A percentile compares a stretch with the other conserved stretches of the same genome.
These are phyloP conservation scores for Chaetogeoica ovagalla DNA, from an alignment of 2,888 invertebrate genomes.

Conservation along the genomic window DNA sequence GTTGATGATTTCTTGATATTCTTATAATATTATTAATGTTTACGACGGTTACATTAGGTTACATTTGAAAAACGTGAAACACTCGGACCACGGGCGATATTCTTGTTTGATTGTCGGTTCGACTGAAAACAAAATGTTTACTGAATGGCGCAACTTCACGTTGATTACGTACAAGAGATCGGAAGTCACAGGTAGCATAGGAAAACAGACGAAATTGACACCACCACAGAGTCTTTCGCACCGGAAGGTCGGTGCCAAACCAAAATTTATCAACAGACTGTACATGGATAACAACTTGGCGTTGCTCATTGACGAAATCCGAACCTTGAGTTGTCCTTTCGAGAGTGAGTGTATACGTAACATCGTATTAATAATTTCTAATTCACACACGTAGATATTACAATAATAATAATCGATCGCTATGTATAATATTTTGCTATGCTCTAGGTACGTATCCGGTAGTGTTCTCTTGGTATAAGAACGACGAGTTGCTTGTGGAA, in stretches of 20 bases:
- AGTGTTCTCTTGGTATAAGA: constrained; percentile 27
- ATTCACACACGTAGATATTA: too few species aligned
- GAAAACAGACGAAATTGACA: constrained; percentile 4
- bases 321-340: constrained; percentile 25
- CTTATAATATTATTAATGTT: too few species aligned
- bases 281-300: constrained; percentile 35
- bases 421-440: neutral
- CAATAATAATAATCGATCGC: too few species aligned
- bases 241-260: constrained; percentile 37
- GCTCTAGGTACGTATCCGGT: constrained; percentile 15
- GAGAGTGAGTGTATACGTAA: constrained; percentile 16
- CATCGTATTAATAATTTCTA: too few species aligned
- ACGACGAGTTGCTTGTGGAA: constrained; percentile 16
- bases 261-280: constrained; percentile 18
- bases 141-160: constrained; percentile 57
- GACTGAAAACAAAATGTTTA: constrained; percentile 31
- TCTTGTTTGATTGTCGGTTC: constrained; percentile 58
- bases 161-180: constrained; percentile 53
- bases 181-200: neutral
- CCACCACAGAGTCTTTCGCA: constrained; percentile 31
- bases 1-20: too few species aligned
- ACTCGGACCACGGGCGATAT: constrained; percentile 63
- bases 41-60: constrained; percentile 6
- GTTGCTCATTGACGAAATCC: constrained; percentile 7
- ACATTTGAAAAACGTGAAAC: constrained; percentile 59